phyloP scores from a whole-genome alignment of 2,797 vertebrate genomes.

The Protosalanx chinensis region DNA sequence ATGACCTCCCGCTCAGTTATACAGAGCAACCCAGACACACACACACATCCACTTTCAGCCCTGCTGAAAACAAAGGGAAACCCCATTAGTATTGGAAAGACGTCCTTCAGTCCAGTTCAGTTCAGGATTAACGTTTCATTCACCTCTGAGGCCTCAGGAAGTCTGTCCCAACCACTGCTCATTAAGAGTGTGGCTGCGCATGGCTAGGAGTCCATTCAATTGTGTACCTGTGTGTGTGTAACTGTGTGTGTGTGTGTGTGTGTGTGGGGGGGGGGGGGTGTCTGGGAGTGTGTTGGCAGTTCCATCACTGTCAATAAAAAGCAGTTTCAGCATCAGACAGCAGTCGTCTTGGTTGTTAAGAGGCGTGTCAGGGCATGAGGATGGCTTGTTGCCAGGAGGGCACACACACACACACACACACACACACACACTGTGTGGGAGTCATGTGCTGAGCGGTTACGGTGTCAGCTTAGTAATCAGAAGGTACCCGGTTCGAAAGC shows the following conservation, averaged over 20 bases:
- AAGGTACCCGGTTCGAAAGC: no score
- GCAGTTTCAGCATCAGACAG: neutral
- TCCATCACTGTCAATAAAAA: neutral
- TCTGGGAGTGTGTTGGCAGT: no score
- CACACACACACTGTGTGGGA: no score
- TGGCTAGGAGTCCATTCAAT: neutral
- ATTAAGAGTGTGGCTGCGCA: neutral
- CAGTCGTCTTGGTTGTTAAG: neutral
- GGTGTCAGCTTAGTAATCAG: no score
- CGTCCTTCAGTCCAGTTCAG: conserved; percentile 43
- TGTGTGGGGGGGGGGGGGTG: no score
- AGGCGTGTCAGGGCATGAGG: conserved; percentile 36
- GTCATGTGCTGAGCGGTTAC: neutral
- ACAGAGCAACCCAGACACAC: conserved; percentile 29
- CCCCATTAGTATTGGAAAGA: conserved; percentile 56
- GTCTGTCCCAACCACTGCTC: neutral
- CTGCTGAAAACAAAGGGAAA: conserved; percentile 12
- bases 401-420: no score
- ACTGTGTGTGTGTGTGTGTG: no score
- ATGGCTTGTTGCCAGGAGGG: neutral
- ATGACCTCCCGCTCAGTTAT: conserved; percentile 44
- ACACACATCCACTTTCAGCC: conserved; percentile 9
- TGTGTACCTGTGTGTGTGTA: no score
- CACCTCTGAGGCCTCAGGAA: no score
- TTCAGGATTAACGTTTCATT: no score